Base-by-base conservation (phyloP, 2,113 vertebrate species). In the Thamnophis sirtalis region DNA sequence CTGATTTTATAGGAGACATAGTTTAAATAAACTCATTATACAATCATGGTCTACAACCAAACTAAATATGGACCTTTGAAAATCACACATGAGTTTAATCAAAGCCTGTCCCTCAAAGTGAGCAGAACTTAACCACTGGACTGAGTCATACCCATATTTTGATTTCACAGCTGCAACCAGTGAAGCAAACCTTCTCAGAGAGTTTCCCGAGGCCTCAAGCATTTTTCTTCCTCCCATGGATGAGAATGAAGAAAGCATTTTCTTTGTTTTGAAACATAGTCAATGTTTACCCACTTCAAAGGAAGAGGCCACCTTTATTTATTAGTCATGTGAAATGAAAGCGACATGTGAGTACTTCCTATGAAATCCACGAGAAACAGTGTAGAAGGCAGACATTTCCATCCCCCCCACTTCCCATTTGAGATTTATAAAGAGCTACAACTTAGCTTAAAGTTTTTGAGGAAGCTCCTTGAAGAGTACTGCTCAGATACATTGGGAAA, bases 1-100 rank as follows among this genome's bases (percentile, higher is more conserved):
- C 96, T 97, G 97, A 97, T 97, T 98, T 97, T 98, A 97, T 97
- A 95, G 95, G 97, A 97, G 97, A 97, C 96, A 97, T 94, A 96
- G 97, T 98, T 98, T 98, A 98, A 98, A 97, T 97, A 98, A 98
- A 98, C 97, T 97, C 97, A 98, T 98, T 98, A 97, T 97, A 96
- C 93, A 96, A 97, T 96, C 97, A 97, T 97, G 97, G 95, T 96
- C 96, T 96, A 96, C 96, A 97, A 96, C 96, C 96, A 97, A 97
- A 93, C 97, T 97, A 96, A 97, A 95, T 96, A 97, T 56, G 95
- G 96, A 94, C 93, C 95, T 97, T 96, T 97, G 96, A 98, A 97
- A 96, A 97, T 86, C 94, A 97, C 97, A 97, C 97, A 95, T 97
- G 97, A 96, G 95, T 97, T 97, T 98, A 97, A 98, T 98, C 97